Evolutionary conservation across 2,888 invertebrate genomes (phyloP).

Genomic region (Vanessa cardui): DNA sequence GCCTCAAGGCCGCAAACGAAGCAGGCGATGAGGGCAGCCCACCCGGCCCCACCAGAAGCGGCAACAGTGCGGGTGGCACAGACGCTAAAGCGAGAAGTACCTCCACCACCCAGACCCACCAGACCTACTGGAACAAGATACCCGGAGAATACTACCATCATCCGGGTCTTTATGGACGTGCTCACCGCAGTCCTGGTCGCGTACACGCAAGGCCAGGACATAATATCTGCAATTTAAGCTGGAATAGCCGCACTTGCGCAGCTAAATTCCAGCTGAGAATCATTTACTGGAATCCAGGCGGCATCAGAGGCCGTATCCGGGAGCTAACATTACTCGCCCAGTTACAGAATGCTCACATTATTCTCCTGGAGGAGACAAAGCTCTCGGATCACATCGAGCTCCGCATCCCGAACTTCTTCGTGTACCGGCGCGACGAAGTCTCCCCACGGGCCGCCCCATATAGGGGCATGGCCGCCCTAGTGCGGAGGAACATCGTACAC

Average conservation of each 20-base stretch:
- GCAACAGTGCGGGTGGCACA: too few relatives aligned
- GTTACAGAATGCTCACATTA: background rate
- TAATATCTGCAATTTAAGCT: background rate
- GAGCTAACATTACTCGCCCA: background rate
- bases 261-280: background rate
- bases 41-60: too few relatives aligned
- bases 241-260: background rate
- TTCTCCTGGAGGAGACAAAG: conserved; percentile 1
- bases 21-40: too few relatives aligned
- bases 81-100: too few relatives aligned
- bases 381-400: background rate
- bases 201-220: background rate
- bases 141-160: background rate
- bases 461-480: conserved; percentile 2
- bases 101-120: background rate
- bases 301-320: background rate
- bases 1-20: too few relatives aligned
- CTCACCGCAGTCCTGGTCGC: background rate
- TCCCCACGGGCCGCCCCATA: background rate
- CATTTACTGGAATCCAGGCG: background rate
- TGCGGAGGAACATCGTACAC: background rate
- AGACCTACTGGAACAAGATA: rapidly evolving
- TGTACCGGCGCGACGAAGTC: background rate
- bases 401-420: conserved; percentile 2
- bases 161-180: background rate